Evolutionary conservation across 1,140 invertebrate genomes (phyloP), one percentile per base, ranked within the genome.

Genomic region (Panulirus ornatus): DNA sequence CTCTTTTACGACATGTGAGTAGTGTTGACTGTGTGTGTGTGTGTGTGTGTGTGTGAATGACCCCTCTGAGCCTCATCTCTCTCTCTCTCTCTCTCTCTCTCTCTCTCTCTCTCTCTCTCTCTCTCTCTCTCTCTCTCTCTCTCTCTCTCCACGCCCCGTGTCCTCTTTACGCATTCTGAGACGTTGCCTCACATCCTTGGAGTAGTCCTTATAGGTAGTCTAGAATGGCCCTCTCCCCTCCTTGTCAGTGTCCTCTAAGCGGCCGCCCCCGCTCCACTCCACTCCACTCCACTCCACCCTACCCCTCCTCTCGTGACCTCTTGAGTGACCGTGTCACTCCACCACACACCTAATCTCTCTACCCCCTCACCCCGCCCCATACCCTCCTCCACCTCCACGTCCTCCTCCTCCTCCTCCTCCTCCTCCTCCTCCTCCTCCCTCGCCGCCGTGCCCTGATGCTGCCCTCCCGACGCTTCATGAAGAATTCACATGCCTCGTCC

Each of bases 261-360:
- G 3, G 22, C 34, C 3, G 22, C 70, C 70, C 30, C 14, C 70
- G 9, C 30, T 5, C 70, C 70, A 2, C 11, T 36, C 70, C 30
- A 3, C 70, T 30, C 14, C 70, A 30, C 73, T 19, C 73, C 40
- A 11, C 19, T 42, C 36, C 40, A n/a, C 40, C 40, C 40, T 19
- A 38, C 34, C 40, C 70, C 14, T 34, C 19, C 73, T 19, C 73
- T 73, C 70, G 34, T 38, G 38, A 38, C 73, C 73, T 42, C 38
- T 76, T 42, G 42, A 34, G 36, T 38, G 70, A 38, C 42, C 70
- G 34, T 73, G 70, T 73, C 70, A 73, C n/a, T 47, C 44, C 44
- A 47, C 44, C 44, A 47, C 44, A 5, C 44, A 47, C 44, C 44
- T 6, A 5, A 5, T 38, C 71, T 76, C 40, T 5, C 42, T 9